These are phyloP conservation scores for Ochlodes sylvanus DNA, from an alignment of 2,888 invertebrate species.

Conservation along the genomic window DNA sequence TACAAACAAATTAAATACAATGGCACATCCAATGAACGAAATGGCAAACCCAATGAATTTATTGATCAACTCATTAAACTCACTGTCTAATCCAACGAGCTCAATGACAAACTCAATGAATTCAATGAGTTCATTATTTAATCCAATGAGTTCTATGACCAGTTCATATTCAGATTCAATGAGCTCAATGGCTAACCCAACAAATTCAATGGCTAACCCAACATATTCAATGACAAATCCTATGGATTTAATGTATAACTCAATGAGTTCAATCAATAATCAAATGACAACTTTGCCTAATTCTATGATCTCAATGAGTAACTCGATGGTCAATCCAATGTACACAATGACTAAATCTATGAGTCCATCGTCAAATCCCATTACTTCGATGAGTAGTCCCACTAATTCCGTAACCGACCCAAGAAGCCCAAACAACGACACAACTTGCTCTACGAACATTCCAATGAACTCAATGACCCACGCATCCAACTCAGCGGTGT, in stretches of 20 bases:
- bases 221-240: background rate
- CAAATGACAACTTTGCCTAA: slow-evolving; percentile 4
- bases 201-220: slow-evolving; percentile 3
- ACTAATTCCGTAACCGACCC: background rate
- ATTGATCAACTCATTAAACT: slow-evolving; percentile 1
- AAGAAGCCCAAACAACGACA: background rate
- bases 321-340: background rate
- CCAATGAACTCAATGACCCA: slow-evolving; percentile 1
- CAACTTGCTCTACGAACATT: background rate
- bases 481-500: background rate
- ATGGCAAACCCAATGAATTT: slow-evolving; percentile 18
- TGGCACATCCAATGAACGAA: background rate
- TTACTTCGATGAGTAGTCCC: background rate
- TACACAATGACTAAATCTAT: background rate
- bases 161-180: background rate
- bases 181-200: background rate
- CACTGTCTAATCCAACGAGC: background rate
- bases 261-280: background rate
- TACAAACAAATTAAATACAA: background rate
- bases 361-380: background rate
- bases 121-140: background rate
- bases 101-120: slow-evolving; percentile 7
- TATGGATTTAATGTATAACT: slow-evolving; percentile 4
- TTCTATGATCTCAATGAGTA: slow-evolving; percentile 3
- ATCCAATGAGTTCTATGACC: slow-evolving; percentile 5